These are phyloP conservation scores for Drosophila macrospina DNA, from an alignment of 2,888 invertebrate genomes.

Conservation along the genomic window DNA sequence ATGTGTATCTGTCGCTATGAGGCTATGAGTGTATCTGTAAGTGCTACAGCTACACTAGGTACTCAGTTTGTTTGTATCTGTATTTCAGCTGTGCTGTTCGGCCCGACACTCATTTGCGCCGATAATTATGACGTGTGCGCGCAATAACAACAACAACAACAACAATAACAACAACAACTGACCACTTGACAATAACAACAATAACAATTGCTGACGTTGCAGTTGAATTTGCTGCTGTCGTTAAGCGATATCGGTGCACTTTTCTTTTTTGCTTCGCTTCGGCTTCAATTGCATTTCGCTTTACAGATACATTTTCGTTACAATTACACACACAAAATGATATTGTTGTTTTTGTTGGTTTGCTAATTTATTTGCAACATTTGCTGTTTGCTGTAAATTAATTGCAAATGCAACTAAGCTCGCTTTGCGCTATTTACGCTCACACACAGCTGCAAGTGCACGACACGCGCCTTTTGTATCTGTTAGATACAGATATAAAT, in stretches of 20 bases:
- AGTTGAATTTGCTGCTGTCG: conserved; percentile 41
- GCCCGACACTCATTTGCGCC: conserved; percentile 65
- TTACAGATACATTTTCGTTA: conserved; percentile 49
- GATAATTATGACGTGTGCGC: conserved; percentile 76
- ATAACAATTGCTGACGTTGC: conserved; percentile 21
- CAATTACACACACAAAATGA: conserved; percentile 43
- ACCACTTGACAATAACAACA: conserved; percentile 30
- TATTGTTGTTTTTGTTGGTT: conserved; percentile 26
- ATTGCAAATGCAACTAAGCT: conserved; percentile 78
- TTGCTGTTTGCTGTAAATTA: conserved; percentile 80
- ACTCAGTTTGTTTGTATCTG: conserved; percentile 13
- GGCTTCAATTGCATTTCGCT: conserved; percentile 64
- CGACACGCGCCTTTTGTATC: conserved; percentile 38
- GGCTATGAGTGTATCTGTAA: conserved; percentile 35
- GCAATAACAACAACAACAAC: conserved; percentile 50
- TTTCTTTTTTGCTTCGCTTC: conserved; percentile 54
- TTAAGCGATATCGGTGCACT: conserved; percentile 72
- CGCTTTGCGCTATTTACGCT: conserved; percentile 74
- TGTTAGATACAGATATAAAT: conserved; percentile 32
- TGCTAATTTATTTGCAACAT: conserved; percentile 82
- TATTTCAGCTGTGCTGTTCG: conserved; percentile 36
- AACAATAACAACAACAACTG: conserved; percentile 18
- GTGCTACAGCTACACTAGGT: conserved; percentile 45
- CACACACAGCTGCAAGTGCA: conserved; percentile 34
- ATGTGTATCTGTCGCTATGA: neutral